A percentile compares a stretch with the other conserved stretches of the same genome.
phyloP scores from a whole-genome alignment of 2,888 invertebrate species.

The Xanthorhoe designata region DNA sequence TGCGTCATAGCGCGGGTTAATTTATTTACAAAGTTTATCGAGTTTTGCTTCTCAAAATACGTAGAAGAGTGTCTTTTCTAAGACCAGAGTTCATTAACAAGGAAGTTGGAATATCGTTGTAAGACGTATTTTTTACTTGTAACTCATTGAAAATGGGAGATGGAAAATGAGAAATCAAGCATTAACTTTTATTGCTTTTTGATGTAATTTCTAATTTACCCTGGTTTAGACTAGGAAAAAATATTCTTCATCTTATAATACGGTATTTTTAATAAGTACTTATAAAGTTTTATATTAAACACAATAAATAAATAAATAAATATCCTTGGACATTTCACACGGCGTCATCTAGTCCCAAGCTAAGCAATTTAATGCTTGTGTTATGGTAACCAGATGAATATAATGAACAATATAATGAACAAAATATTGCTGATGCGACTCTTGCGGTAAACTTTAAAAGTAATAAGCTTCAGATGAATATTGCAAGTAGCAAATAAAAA shows the following conservation, averaged over 20 bases:
- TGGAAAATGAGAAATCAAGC: not conserved
- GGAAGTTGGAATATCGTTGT: not conserved
- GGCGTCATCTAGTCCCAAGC: too few species aligned
- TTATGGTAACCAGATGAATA: too few species aligned
- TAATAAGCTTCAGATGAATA: not conserved
- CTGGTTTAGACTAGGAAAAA: too few species aligned
- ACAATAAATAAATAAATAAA: too few species aligned
- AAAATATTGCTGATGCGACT: not conserved
- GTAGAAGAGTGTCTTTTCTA: constrained; percentile 6
- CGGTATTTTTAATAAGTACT: too few species aligned
- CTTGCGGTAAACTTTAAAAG: not conserved
- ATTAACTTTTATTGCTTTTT: too few species aligned
- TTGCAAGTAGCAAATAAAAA: constrained; percentile 36
- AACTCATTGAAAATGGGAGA: not conserved
- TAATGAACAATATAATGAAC: not conserved
- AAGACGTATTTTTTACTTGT: too few species aligned
- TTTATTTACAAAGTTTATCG: constrained; percentile 40
- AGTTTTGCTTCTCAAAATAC: constrained; percentile 14
- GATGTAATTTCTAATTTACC: too few species aligned
- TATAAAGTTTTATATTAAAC: too few species aligned
- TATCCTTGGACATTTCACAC: too few species aligned
- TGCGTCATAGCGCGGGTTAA: constrained; percentile 58
- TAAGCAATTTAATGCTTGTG: too few species aligned
- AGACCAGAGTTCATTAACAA: not conserved
- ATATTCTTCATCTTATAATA: too few species aligned